These are phyloP conservation scores for Caenorhabditis panamensis DNA, from an alignment of 2,888 invertebrate genomes.

Conservation along the genomic window DNA sequence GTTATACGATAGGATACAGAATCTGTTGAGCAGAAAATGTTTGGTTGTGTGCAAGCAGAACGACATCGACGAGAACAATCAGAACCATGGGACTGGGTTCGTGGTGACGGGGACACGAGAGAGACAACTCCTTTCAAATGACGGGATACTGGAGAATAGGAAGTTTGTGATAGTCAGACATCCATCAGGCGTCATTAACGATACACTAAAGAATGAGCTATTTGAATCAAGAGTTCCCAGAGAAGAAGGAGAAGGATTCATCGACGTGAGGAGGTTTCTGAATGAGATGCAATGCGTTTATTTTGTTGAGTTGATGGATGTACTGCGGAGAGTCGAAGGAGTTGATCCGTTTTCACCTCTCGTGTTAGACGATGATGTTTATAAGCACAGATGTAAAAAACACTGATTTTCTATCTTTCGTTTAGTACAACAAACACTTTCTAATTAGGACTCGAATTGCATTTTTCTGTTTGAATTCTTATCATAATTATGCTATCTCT, in stretches of 20 bases:
- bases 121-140: background rate
- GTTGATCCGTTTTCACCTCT: slow-evolving; percentile 16
- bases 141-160: background rate
- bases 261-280: slow-evolving; percentile 27
- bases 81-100: slow-evolving; percentile 26
- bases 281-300: slow-evolving; percentile 24
- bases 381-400: slow-evolving; percentile 17
- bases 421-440: no score
- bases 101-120: background rate
- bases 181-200: slow-evolving; percentile 13
- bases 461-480: no score
- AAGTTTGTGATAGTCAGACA: slow-evolving; percentile 12
- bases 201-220: background rate
- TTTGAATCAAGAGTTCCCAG: background rate
- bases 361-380: background rate
- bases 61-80: slow-evolving; percentile 14
- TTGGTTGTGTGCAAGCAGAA: slow-evolving; percentile 20
- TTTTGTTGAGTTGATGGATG: background rate
- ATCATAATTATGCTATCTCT: no score
- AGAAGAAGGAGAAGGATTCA: slow-evolving; percentile 13
- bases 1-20: background rate
- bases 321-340: background rate
- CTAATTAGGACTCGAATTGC: no score
- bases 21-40: background rate
- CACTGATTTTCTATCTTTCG: no score